A percentile compares a stretch with the other conserved stretches of the same genome.
phyloP scores from a whole-genome alignment of 2,888 invertebrate genomes.

The Scrobipalpa costella region DNA sequence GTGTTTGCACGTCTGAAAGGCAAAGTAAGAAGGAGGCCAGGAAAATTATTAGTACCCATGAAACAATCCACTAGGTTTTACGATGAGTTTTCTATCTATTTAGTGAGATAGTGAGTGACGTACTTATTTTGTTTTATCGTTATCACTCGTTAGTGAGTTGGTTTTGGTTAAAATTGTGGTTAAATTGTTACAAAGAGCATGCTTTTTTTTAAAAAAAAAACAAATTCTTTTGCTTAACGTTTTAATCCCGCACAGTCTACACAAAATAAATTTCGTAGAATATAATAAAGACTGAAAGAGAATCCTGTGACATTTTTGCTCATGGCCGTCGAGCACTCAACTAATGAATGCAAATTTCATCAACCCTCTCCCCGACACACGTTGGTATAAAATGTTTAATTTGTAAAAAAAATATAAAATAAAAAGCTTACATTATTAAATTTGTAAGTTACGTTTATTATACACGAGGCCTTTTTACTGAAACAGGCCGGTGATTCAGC shows the following conservation, averaged over 20 bases:
- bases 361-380: constrained; percentile 55
- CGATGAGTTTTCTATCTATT: no score
- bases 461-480: constrained; percentile 31
- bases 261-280: constrained; percentile 35
- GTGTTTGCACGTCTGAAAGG: no score
- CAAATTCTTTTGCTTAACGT: not conserved
- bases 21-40: no score
- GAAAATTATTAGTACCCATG: no score
- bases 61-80: no score
- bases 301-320: constrained; percentile 53
- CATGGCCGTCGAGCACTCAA: constrained; percentile 50
- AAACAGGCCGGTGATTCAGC: not conserved
- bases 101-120: no score
- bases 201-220: not conserved
- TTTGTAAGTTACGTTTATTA: constrained; percentile 41
- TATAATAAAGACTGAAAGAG: constrained; percentile 48
- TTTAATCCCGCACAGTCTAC: constrained; percentile 12
- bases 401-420: constrained; percentile 40
- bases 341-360: constrained; percentile 77
- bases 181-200: no score
- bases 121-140: no score
- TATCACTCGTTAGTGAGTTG: no score
- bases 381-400: constrained; percentile 59
- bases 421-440: constrained; percentile 41
- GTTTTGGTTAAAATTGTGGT: no score